phyloP scores from a whole-genome alignment of 2,888 invertebrate species.

The Eilema sororculum region DNA sequence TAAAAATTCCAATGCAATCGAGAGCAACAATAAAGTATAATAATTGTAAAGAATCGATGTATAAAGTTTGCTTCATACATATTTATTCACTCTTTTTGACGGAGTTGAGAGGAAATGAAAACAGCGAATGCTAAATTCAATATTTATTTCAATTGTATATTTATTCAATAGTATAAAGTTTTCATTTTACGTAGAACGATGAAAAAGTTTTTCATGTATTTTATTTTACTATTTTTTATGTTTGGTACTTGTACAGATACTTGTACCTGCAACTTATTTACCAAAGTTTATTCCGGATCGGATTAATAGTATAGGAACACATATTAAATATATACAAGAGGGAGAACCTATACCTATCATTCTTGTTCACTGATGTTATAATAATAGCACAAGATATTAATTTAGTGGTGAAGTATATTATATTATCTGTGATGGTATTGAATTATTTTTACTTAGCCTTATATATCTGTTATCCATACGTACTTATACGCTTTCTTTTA shows the following conservation, averaged over 20 bases:
- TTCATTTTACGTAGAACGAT: not conserved
- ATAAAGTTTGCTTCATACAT: not conserved
- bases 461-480: too few species aligned
- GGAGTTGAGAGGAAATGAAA: not conserved
- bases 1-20: conserved; percentile 30
- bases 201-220: too few species aligned
- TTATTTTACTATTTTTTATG: too few species aligned
- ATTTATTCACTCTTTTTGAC: not conserved
- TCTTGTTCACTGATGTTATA: not conserved
- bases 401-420: not conserved
- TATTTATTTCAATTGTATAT: too few species aligned
- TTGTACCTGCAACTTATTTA: not conserved
- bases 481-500: not conserved
- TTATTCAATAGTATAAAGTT: too few species aligned
- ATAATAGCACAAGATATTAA: not conserved
- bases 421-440: too few species aligned
- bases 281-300: too few species aligned
- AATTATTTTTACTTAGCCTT: too few species aligned
- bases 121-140: too few species aligned
- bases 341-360: not conserved
- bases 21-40: conserved; percentile 16
- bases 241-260: not conserved
- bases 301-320: too few species aligned
- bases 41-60: not conserved
- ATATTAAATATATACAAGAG: not conserved